These are phyloP conservation scores for Hypomecis punctinalis DNA, from an alignment of 2,888 invertebrate species.

Conservation along the genomic window DNA sequence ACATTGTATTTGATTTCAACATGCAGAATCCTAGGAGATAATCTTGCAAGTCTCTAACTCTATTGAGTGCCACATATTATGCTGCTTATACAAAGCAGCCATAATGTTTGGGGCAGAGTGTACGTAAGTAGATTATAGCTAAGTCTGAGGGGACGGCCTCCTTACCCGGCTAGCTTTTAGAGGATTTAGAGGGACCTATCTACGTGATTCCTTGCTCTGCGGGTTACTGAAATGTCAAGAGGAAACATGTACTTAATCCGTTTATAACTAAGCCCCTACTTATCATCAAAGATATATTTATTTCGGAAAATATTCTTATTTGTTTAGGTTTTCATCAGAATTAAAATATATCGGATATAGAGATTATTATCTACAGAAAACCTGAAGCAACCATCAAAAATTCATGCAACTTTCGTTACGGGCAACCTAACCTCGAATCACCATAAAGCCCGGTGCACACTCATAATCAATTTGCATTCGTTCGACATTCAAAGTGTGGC, in stretches of 20 bases:
- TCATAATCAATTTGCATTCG: conserved; percentile 39
- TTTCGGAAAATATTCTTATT: background rate
- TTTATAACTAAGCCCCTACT: conserved; percentile 10
- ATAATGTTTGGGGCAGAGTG: background rate
- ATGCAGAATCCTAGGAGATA: too few relatives aligned
- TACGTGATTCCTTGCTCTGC: conserved; percentile 23
- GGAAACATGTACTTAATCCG: conserved; percentile 10
- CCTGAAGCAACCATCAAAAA: conserved; percentile 6
- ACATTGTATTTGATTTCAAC: too few relatives aligned
- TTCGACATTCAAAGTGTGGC: conserved; percentile 23
- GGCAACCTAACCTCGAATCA: conserved; percentile 44
- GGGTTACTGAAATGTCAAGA: conserved; percentile 9
- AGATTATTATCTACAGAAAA: background rate
- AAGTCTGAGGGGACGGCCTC: conserved; percentile 19
- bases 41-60: too few relatives aligned
- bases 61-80: too few relatives aligned
- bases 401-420: conserved; percentile 3
- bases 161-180: conserved; percentile 31
- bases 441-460: conserved; percentile 50
- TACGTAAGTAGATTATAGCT: conserved; percentile 27
- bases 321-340: too few relatives aligned
- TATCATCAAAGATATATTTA: conserved; percentile 4
- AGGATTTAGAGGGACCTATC: conserved; percentile 25
- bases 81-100: background rate
- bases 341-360: too few relatives aligned